Evolutionary conservation across 2,113 vertebrate genomes (phyloP).

Genomic region (Dipodomys spectabilis): DNA sequence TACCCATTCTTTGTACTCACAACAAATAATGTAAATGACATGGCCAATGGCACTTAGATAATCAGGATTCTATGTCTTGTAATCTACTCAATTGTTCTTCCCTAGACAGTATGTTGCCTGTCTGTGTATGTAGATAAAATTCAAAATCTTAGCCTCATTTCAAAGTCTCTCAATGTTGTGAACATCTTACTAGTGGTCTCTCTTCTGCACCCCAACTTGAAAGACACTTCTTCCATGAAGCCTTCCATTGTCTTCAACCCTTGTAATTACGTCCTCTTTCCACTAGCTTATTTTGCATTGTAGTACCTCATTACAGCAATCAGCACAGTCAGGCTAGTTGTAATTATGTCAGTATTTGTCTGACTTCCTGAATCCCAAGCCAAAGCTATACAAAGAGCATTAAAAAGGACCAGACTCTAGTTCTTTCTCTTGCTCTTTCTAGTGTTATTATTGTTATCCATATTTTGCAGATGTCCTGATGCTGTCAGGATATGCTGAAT

Average conservation of each 20-base stretch:
- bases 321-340: not conserved
- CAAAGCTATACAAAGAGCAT: not conserved
- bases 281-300: not conserved
- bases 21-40: slow-evolving; percentile 19
- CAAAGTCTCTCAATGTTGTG: not conserved
- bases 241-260: not conserved
- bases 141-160: not conserved
- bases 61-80: slow-evolving; percentile 10
- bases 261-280: not conserved
- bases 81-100: not conserved
- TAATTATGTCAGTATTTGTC: not conserved
- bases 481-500: not conserved
- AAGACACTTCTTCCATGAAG: not conserved
- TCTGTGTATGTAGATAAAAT: slow-evolving; percentile 32
- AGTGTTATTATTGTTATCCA: not conserved
- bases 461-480: not conserved
- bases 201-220: not conserved
- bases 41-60: not conserved
- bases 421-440: not conserved
- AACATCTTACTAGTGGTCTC: not conserved
- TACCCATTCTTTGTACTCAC: not conserved
- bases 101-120: not conserved
- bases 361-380: not conserved
- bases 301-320: not conserved
- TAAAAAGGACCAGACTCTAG: not conserved